Base-by-base conservation (phyloP, 2,888 invertebrate genomes). In the Eutolmus rufibarbis region DNA sequence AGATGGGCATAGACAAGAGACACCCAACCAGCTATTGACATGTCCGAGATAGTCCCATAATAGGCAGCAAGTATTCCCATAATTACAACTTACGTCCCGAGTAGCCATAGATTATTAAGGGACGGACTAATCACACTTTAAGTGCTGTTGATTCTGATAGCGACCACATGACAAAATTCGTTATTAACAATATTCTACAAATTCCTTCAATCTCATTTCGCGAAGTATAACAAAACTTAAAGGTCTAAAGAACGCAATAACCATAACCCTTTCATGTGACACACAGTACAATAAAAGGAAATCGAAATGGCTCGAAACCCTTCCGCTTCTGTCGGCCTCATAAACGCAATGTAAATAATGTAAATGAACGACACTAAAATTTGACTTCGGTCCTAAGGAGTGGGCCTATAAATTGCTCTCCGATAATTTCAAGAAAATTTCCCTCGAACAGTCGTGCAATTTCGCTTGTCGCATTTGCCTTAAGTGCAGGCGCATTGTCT, bases 301-400 rank as follows among this genome's bases (percentile, higher is more conserved):
- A 28, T 66, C 66, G 66, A 66, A 66, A 66, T 28, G 4, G 12
- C 28, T 66, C 23, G 12, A 34, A 81, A 81, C 81, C 81, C 81
- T 81, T 81, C 81, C 51, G 34, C 5, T 23, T 37, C 23, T 56
- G 46, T 81, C 46, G 28, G 9, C 14, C 37, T 81, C 76, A 76
- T 76, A 76, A 76, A 76, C 76, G 66, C 66, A 66, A 66, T 19
- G 66, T 28, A 66, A 66, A 78, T 23, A 66, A 66, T 19, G 66
- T 28, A 66, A 66, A 78, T 23, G 43, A 81, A 51, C 51, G 31
- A 56, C 56, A 81, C 51, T 81, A 51, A 81, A 81, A 81, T 46
- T 81, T 81, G 81, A 81, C 51, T 81, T 51, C 8, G 28, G 28
- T 28, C 31, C 51, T 81, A 56, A n/a, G 34, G 5, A 51, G 56